phyloP scores from a whole-genome alignment of 2,113 vertebrate genomes.

The Sphyrna mokarran region DNA sequence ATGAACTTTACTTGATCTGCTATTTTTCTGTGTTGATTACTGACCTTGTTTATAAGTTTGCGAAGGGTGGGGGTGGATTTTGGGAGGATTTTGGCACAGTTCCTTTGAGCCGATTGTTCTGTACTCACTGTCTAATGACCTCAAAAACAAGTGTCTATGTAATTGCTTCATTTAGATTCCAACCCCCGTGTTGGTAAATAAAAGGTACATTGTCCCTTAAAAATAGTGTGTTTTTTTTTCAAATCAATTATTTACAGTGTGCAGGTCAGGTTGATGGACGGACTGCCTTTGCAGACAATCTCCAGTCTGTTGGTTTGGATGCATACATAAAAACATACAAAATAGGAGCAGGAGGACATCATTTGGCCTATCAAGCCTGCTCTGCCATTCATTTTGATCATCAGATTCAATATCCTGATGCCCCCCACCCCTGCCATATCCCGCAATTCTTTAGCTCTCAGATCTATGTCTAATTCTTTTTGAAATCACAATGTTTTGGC shows the following conservation, averaged over 20 bases:
- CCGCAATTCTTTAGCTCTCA: too few relatives aligned
- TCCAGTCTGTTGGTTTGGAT: not conserved
- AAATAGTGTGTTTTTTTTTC: too few relatives aligned
- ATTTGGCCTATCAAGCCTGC: too few relatives aligned
- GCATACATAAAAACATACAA: too few relatives aligned
- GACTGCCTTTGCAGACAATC: not conserved
- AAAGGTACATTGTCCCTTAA: not conserved
- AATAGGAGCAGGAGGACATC: too few relatives aligned
- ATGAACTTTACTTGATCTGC: not conserved
- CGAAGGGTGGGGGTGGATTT: not conserved
- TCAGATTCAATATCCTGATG: too few relatives aligned
- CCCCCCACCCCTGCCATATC: too few relatives aligned
- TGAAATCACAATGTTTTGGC: too few relatives aligned
- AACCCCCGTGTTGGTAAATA: not conserved
- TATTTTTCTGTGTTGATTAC: not conserved
- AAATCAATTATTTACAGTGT: too few relatives aligned
- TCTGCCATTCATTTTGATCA: too few relatives aligned
- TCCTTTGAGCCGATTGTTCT: not conserved
- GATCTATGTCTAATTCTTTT: too few relatives aligned
- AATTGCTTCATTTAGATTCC: not conserved
- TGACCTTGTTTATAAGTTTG: not conserved
- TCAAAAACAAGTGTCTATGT: not conserved
- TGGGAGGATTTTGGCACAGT: not conserved
- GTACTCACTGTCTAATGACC: not conserved
- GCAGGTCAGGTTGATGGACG: not conserved